Evolutionary conservation across 2,888 invertebrate genomes (phyloP), one percentile per base, ranked within the genome.

Genomic region (Dryobota labecula): DNA sequence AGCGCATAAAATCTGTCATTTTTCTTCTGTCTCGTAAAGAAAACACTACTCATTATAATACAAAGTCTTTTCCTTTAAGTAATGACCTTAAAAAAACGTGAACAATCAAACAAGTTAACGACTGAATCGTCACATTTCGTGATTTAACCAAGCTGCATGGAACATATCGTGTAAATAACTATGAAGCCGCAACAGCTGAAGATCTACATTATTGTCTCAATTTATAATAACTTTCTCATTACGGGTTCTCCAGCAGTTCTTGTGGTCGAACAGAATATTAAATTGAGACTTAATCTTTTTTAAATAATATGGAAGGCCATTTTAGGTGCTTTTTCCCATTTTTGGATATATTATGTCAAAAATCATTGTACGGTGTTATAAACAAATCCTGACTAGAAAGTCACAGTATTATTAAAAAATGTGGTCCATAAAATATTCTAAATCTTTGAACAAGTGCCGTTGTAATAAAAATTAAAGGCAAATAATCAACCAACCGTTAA

Each of bases 121-220:
- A 62, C 85, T 86, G 85, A 84, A 86, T 86, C 86, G 83, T 84
- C 80, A 66, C 85, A 84, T 80, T 63, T 70, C 45, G 63, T 68
- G 64, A 43, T 67, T 54, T 82, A 80, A 80, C 67, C 15, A 66
- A 72, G 43, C 65, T 71, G 86, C 84, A 84, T 83, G 86, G 54
- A 57, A 56, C 41, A 70, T 63, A 49, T 74, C 71, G 73, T 84
- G 84, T 84, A 82, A 71, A 84, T 86, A 85, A 80, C 78, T 33
- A 36, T 57, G 78, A 49, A 70, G 77, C 49, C 68, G 54, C 75
- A 73, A 72, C 57, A 63, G 72, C 43, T 54, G 72, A 38, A 76
- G 51, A 76, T 53, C 30, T 57, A 41, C 51, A 76, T 81, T 38
- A 30, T 18, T 72, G 72, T 72, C 36, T 67, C 43, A 38, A 49